Conservation (phyloP, 2,113 vertebrate species). For the Thalassarche chlororhynchos region DNA sequence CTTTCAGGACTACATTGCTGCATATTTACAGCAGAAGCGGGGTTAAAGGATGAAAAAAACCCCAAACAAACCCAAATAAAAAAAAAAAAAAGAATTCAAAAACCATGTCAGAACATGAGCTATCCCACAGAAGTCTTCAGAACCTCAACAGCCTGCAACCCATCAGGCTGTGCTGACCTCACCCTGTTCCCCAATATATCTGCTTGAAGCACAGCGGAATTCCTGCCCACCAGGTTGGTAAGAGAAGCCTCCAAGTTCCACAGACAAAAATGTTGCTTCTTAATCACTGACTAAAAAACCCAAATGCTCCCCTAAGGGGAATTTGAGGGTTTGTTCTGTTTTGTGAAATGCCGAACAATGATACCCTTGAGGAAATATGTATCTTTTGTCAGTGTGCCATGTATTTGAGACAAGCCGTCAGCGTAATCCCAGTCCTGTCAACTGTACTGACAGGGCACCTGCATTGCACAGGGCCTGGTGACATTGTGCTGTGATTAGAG, state of each 20-base stretch:
- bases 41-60: neutral
- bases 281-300: neutral
- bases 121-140: neutral
- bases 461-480: neutral
- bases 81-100: fast-evolving
- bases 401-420: neutral
- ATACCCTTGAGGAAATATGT: conserved; percentile 19
- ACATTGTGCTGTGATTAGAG: neutral
- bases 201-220: neutral
- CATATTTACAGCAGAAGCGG: neutral
- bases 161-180: neutral
- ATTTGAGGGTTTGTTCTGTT: neutral
- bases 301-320: neutral
- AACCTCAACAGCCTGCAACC: neutral
- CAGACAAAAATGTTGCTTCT: neutral
- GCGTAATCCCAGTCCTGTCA: conserved; percentile 3
- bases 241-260: neutral
- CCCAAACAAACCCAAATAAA: neutral
- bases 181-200: neutral
- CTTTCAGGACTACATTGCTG: neutral
- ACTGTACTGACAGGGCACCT: neutral
- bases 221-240: neutral
- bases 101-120: neutral
- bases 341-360: neutral
- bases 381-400: conserved; percentile 13